Evolutionary conservation across 92 coral and sea anemone genomes (phyloP), one percentile per base, ranked within the genome.

Genomic region (Paramuricea clavata): DNA sequence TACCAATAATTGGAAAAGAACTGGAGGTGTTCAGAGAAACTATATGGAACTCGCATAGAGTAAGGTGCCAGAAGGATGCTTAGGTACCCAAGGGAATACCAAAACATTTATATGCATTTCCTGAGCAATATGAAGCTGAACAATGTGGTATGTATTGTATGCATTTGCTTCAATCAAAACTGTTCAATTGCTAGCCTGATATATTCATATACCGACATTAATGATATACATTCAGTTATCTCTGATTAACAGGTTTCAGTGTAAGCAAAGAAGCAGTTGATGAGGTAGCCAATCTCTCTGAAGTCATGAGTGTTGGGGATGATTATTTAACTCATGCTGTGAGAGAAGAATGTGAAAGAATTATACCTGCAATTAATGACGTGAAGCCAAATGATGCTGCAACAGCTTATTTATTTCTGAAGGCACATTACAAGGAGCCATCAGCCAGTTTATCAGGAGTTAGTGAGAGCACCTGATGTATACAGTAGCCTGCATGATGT

Each of bases 41-140:
- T 0, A 71, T 87, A 23, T 90, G 93, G 93, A 90, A 90, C 57
- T 87, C 93, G 50, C 93, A 90, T 77, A 64, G 93, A 86, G 88
- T 90, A n/a, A 90, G 93, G 59, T 22, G 60, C 67, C 90, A 90
- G 44, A 86, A 69, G 30, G 90, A 86, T 60, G 88, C 93, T 21
- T 81, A 81, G 68, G 12, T 90, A 65, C 93, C 90, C 10, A 86
- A 90, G 56, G 93, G 93, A 39, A 86, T 86, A 44, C 93, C 93
- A 47, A 69, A 79, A 27, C 90, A 87, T 54, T 41, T 79, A 23
- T 79, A 64, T 52, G 13, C 76, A 36, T 87, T 87, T 87, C 90
- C 90, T 36, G 90, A 79, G 28, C 39, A 70, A 26, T 87, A 87
- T 87, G 90, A 67, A 43, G 90, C 90, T 28, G 90, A 87, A 47